Evolutionary conservation across 2,797 vertebrate genomes (phyloP), one percentile per base, ranked within the genome.

Genomic region (Triplophysa yarkandensis): DNA sequence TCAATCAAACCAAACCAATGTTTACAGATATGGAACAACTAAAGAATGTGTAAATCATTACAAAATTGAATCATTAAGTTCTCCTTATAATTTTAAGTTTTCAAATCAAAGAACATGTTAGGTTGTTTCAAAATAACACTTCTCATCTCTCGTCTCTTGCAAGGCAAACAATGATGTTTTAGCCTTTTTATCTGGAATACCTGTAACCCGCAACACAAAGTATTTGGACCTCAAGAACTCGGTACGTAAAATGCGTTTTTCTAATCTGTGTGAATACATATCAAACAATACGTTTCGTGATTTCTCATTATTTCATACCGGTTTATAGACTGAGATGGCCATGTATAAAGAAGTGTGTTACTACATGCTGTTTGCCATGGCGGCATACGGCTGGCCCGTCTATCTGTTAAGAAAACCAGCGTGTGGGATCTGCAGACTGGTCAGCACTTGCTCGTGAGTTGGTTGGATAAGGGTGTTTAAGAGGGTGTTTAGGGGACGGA

Each of bases 331-430:
- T 73, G 98, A 98, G 91, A 99, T 99, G 98, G 91, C 91, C 69
- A 95, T 95, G 86, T 99, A 99, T 90, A 98, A 96, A 77, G 96
- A 99, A 75, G 97, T 98, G 77, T 99, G 97, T 80, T 98, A 99
- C 87, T 99, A 98, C 89, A 99, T 98, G 98, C 94, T 98, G 70
- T 99, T 98, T 74, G 98, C 98, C 74, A 88, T 99, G 88, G 97
- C 98, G 36, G 98, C 97, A 57, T 99, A 99, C 2, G 98, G 98
- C 69, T 99, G 98, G 98, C 98, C 98, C 86, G 95, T 99, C 89
- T 99, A 99, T 91, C 93, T 99, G 85, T 96, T 99, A 92, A 95
- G 95, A 88, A 97, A 98, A 80, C 96, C 98, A 1, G 94, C 93
- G 16, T 98, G 96, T 68, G 98, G 98, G 72, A 90, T 99, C 83